These are phyloP conservation scores for Girardia tigrina DNA, from an alignment of 2,888 invertebrate species.

Conservation along the genomic window DNA sequence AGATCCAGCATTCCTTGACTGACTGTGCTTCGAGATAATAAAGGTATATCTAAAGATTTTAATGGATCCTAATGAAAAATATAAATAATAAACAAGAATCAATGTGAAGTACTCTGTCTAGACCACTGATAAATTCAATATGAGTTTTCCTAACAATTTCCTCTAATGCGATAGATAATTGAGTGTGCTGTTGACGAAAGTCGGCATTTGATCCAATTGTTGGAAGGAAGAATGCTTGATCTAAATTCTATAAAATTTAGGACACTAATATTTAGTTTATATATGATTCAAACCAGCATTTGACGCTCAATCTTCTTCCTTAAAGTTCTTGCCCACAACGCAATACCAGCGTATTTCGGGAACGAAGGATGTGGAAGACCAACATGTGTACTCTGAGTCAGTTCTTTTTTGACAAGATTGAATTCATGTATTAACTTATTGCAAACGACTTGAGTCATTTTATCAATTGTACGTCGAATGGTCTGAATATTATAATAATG, in stretches of 20 bases:
- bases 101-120: slow-evolving; percentile 24
- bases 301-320: slow-evolving; percentile 53
- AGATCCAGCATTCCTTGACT: slow-evolving; percentile 55
- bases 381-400: slow-evolving; percentile 43
- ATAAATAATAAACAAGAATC: neutral
- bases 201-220: slow-evolving; percentile 62
- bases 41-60: slow-evolving; percentile 56
- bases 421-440: slow-evolving; percentile 64
- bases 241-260: slow-evolving; percentile 54
- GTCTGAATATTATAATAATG: slow-evolving; percentile 39
- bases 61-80: slow-evolving; percentile 44
- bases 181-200: slow-evolving; percentile 60
- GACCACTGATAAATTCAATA: slow-evolving; percentile 45
- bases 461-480: slow-evolving; percentile 50
- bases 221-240: slow-evolving; percentile 65
- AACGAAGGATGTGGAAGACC: slow-evolving; percentile 54
- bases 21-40: slow-evolving; percentile 62
- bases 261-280: neutral
- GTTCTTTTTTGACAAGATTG: slow-evolving; percentile 60
- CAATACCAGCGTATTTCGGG: slow-evolving; percentile 63
- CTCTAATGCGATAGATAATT: slow-evolving; percentile 46
- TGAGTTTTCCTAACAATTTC: slow-evolving; percentile 54
- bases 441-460: slow-evolving; percentile 57
- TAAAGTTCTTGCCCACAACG: slow-evolving; percentile 59
- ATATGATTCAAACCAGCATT: slow-evolving; percentile 43